A percentile compares a stretch with the other conserved stretches of the same genome.
Evolutionary conservation across 2,888 invertebrate genomes (phyloP).

Genomic region (Metopia argyrocephala): DNA sequence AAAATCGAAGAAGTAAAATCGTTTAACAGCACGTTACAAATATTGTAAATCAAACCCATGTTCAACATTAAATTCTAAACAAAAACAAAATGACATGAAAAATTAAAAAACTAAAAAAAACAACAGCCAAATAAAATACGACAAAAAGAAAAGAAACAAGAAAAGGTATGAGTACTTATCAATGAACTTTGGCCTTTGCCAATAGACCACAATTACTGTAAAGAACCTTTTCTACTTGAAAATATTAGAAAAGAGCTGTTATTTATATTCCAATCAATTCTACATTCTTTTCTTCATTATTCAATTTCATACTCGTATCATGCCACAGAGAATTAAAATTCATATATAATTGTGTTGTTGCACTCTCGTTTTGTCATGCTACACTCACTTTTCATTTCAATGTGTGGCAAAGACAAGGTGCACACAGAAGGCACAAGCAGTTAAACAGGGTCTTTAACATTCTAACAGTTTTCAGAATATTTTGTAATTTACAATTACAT

Average conservation of each 20-base stretch:
- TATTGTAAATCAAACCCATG: constrained; percentile 16
- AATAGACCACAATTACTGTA: no score
- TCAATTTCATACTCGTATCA: background rate
- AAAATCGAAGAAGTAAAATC: no score
- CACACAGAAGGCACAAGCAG: no score
- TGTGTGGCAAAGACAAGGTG: background rate
- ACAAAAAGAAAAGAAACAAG: constrained; percentile 5
- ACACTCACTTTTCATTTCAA: background rate
- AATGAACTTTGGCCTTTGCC: constrained; percentile 59
- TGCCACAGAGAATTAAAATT: background rate
- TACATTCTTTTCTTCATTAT: constrained; percentile 1
- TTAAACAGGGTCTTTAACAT: background rate
- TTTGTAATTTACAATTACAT: constrained; percentile 35
- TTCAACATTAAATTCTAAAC: constrained; percentile 24
- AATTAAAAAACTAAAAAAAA: constrained; percentile 26
- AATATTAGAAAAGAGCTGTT: background rate
- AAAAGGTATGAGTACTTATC: constrained; percentile 47
- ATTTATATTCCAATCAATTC: background rate
- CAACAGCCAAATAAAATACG: background rate
- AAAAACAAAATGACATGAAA: constrained; percentile 15
- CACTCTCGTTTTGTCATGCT: background rate
- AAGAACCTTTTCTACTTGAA: constrained; percentile 15
- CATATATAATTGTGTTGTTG: background rate
- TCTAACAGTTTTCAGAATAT: constrained; percentile 17
- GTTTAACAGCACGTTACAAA: constrained; percentile 54